Percentiles rank a stretch among this genome's conserved stretches.
Conservation (phyloP, 2,113 vertebrate genomes). For the Pardalotus punctatus region DNA sequence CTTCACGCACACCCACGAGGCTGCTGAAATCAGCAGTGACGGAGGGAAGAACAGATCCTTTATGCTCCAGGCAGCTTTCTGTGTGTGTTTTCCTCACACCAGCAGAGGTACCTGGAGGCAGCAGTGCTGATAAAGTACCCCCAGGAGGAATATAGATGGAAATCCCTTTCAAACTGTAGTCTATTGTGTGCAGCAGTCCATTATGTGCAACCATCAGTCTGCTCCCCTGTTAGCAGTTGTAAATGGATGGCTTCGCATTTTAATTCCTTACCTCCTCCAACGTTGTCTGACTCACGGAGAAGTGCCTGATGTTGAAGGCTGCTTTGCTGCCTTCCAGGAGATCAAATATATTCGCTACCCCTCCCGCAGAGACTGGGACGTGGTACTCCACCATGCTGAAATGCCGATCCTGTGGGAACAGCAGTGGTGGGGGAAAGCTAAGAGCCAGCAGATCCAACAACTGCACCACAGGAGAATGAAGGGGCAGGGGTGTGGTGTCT, state of each 20-base stretch:
- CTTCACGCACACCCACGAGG: background rate
- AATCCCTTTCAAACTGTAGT: slow-evolving; percentile 29
- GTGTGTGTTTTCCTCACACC: background rate
- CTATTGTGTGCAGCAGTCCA: slow-evolving; percentile 16
- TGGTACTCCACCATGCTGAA: slow-evolving; percentile 92
- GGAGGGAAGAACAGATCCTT: background rate
- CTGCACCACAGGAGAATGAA: background rate
- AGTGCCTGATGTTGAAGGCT: slow-evolving; percentile 90
- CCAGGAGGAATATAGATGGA: slow-evolving; percentile 21
- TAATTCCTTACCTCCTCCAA: slow-evolving; percentile 89
- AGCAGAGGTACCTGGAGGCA: slow-evolving; percentile 1
- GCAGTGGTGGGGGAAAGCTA: background rate
- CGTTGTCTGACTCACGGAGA: slow-evolving; percentile 94
- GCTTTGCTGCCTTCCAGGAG: slow-evolving; percentile 88
- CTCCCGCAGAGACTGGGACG: slow-evolving; percentile 86
- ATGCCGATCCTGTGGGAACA: slow-evolving; percentile 82
- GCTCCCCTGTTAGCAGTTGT: background rate
- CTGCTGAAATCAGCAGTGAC: background rate
- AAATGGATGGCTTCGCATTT: slow-evolving; percentile 17
- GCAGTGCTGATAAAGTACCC: background rate
- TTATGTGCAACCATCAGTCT: background rate
- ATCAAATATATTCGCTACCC: slow-evolving; percentile 92
- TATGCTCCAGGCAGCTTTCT: background rate
- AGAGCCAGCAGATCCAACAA: background rate
- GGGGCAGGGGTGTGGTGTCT: background rate